Base-by-base conservation (phyloP, 30 jellyfish, hydroid and myxozoan genomes). In the Turritopsis dohrnii region DNA sequence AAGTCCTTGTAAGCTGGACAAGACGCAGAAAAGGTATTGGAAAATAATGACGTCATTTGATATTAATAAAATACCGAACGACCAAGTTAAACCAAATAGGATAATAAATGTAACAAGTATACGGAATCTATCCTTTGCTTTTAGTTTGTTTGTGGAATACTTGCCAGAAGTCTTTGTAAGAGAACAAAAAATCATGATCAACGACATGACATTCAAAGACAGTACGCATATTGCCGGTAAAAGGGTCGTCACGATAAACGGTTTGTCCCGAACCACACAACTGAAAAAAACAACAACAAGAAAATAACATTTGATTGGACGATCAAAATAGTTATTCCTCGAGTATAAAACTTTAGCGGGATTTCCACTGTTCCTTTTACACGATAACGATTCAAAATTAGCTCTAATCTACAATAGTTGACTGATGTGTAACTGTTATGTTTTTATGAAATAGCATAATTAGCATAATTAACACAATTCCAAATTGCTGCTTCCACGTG, bases 21-120 rank as follows among this genome's bases (percentile, higher is more conserved):
- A 79, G 79, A 92, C 84, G 90, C 97, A 92, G 89, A 92, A 92
- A 19, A 87, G 29, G 60, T 92, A 92, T 84, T 92, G 96, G 52
- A 92, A 87, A 22, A 95, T 95, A 19, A 92, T 27, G 23, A 81
- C 71, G 81, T 88, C 95, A 71, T 84, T 87, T 53, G 81, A 84
- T 19, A 87, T 74, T 8, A 92, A 96, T 29, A 92, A 82, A 72
- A 92, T 84, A 23, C 97, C 97, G 71, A 92, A 92, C 22, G 87
- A 18, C 97, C 97, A 92, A 3, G 97, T 87, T 52, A 92, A 81
- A 74, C 97, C 91, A 84, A 92, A 92, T 26, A 92, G 89, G 65
- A 92, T 85, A 41, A 87, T 81, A 79, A 92, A 92, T 1, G 97
- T 94, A 16, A 83, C 93, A 21, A 92, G 80, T 82, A 92, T 92